Evolutionary conservation across 2,888 invertebrate species (phyloP).

Genomic region (Disparrhopalites patrizii): DNA sequence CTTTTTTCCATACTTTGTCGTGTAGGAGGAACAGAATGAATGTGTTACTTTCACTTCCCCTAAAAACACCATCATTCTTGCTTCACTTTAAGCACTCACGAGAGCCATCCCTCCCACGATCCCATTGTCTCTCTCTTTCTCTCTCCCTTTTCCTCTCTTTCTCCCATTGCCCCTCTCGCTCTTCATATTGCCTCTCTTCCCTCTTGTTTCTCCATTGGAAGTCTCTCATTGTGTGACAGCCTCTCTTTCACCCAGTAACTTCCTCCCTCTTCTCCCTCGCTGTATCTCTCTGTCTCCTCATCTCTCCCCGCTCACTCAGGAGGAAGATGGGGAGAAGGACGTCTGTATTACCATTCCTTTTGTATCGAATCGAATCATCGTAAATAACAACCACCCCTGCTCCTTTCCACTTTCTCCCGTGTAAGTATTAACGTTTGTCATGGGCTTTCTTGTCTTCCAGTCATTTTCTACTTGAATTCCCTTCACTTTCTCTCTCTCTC

Average conservation of each 20-base stretch:
- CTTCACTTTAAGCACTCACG: neutral
- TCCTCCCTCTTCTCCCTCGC: neutral
- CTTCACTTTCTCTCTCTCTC: neutral
- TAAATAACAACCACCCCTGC: constrained; percentile 17
- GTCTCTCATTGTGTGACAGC: too few species aligned
- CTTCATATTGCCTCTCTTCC: too few species aligned
- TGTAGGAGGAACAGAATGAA: neutral
- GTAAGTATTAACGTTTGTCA: neutral
- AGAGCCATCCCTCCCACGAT: too few species aligned
- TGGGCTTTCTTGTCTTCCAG: too few species aligned
- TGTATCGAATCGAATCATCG: constrained; percentile 26
- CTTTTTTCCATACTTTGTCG: too few species aligned
- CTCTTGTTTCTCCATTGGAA: too few species aligned
- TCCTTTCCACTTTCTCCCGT: too few species aligned
- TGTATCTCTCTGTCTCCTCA: too few species aligned
- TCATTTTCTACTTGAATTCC: neutral
- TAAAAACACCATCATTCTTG: constrained; percentile 11
- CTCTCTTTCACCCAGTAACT: too few species aligned
- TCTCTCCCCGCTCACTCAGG: neutral
- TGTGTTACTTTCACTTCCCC: constrained; percentile 2
- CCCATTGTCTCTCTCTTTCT: neutral
- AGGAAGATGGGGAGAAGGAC: neutral
- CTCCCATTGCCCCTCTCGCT: neutral
- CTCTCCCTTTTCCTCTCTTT: neutral
- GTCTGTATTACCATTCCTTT: constrained; percentile 2